phyloP scores from a whole-genome alignment of 2,113 vertebrate genomes.

The Rostratula benghalensis region DNA sequence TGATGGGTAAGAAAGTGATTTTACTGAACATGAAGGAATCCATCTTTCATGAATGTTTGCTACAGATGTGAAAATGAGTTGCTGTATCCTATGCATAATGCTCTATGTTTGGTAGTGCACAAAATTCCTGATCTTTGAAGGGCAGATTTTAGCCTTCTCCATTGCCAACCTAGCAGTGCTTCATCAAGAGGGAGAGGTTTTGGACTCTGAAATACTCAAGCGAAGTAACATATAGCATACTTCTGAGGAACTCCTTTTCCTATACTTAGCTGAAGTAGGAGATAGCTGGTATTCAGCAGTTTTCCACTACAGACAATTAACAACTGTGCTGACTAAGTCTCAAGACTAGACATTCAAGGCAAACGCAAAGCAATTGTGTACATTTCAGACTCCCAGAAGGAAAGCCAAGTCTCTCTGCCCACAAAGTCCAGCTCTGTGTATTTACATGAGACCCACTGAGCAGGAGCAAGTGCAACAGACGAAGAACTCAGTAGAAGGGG shows the following conservation, averaged over 20 bases:
- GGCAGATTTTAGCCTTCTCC: background rate
- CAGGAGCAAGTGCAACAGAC: background rate
- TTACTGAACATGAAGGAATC: background rate
- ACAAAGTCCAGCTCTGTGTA: background rate
- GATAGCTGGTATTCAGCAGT: background rate
- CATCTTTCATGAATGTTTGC: background rate
- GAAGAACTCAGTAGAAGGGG: background rate
- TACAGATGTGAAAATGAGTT: background rate
- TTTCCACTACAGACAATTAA: background rate
- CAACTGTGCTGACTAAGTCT: rapidly evolving
- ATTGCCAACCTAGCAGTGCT: background rate
- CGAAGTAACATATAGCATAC: background rate
- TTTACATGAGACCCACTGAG: rapidly evolving
- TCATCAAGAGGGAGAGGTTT: background rate
- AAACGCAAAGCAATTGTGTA: background rate
- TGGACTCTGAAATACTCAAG: background rate
- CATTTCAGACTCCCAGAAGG: background rate
- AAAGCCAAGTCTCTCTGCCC: background rate
- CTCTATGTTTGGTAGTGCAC: background rate
- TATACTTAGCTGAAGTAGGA: background rate
- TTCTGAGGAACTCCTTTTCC: background rate
- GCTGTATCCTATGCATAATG: background rate
- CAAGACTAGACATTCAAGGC: background rate
- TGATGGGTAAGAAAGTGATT: background rate
- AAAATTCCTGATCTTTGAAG: background rate